Evolutionary conservation across 2,888 invertebrate species (phyloP).

Genomic region (Pseudanteris insignis): DNA sequence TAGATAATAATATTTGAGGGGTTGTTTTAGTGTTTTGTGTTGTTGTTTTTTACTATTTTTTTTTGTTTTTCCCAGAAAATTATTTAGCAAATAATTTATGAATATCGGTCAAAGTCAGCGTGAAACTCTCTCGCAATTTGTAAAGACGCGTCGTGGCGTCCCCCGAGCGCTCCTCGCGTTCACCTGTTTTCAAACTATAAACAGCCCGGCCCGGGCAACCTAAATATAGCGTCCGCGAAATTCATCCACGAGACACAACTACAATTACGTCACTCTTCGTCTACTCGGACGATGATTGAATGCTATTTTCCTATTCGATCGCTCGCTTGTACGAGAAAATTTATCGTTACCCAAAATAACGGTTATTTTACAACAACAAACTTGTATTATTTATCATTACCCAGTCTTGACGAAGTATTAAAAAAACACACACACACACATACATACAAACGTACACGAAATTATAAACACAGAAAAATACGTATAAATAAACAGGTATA

Average conservation of each 20-base stretch:
- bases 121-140: conserved; percentile 48
- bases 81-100: conserved; percentile 46
- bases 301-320: conserved; percentile 4
- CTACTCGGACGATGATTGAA: conserved; percentile 15
- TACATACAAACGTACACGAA: too few species aligned
- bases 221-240: conserved; percentile 64
- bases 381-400: too few species aligned
- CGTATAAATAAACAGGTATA: too few species aligned
- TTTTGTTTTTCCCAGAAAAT: too few species aligned
- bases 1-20: too few species aligned
- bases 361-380: too few species aligned
- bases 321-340: conserved; percentile 3
- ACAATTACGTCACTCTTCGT: conserved; percentile 40
- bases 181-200: conserved; percentile 65
- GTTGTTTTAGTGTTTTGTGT: too few species aligned
- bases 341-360: too few species aligned
- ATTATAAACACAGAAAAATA: too few species aligned
- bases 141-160: conserved; percentile 43
- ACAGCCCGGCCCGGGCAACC: conserved; percentile 62
- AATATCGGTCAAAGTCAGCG: conserved; percentile 66
- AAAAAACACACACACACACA: too few species aligned
- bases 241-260: conserved; percentile 57
- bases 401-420: too few species aligned
- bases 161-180: conserved; percentile 49
- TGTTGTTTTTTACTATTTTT: too few species aligned